These are phyloP conservation scores for Taenioides sp. DNA, from an alignment of 2,797 vertebrate genomes.

Conservation along the genomic window DNA sequence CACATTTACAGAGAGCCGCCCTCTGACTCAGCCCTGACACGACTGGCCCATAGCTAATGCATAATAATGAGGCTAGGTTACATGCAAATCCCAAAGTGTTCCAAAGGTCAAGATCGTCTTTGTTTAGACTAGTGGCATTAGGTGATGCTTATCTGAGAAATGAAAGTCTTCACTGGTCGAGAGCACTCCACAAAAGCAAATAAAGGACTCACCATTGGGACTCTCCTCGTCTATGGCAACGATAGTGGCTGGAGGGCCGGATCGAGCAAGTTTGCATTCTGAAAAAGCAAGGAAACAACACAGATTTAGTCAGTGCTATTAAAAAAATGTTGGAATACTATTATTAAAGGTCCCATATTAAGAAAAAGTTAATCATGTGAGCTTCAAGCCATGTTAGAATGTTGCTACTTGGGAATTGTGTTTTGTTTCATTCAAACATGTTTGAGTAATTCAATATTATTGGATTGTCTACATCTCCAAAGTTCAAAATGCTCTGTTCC, in stretches of 20 bases:
- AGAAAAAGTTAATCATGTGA: no score
- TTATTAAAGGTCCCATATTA: no score
- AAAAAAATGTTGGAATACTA: no score
- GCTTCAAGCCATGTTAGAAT: no score
- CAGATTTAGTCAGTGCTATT: not conserved
- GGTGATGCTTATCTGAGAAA: slow-evolving; percentile 13
- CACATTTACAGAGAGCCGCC: slow-evolving; percentile 4
- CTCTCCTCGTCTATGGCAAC: slow-evolving; percentile 98
- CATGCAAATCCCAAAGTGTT: slow-evolving; percentile 33
- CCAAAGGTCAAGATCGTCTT: slow-evolving; percentile 41
- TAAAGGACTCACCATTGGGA: slow-evolving; percentile 84
- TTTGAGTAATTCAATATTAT: no score
- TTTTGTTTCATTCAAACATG: no score
- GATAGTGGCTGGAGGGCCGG: slow-evolving; percentile 96
- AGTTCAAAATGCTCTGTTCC: no score
- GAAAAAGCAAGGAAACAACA: slow-evolving; percentile 23
- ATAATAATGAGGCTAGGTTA: slow-evolving; percentile 44
- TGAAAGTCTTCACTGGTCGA: not conserved
- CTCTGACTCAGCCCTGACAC: slow-evolving; percentile 14
- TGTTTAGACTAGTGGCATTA: slow-evolving; percentile 26
- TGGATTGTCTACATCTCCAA: no score
- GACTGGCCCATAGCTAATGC: slow-evolving; percentile 21
- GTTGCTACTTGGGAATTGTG: no score
- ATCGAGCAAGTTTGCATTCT: slow-evolving; percentile 96
- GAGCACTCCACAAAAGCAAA: slow-evolving; percentile 5